Evolutionary conservation across 2,888 invertebrate species (phyloP).

Genomic region (Brenthis ino): DNA sequence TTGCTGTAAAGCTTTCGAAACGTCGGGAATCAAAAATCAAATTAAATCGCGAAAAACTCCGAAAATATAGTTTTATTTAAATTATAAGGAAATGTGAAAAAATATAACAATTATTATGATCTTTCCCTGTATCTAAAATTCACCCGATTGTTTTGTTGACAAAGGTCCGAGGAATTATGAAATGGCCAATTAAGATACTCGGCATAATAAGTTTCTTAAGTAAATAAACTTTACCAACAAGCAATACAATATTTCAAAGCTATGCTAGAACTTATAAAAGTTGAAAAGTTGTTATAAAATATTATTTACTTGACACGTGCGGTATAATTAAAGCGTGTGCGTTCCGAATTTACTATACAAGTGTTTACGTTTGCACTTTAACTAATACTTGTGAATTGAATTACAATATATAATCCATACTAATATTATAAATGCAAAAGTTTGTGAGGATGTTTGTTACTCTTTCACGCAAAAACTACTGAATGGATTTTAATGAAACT

Average conservation of each 20-base stretch:
- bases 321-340: neutral
- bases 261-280: conserved; percentile 10
- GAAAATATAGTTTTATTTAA: too few species aligned
- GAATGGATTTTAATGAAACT: too few species aligned
- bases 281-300: conserved; percentile 4
- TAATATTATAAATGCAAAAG: too few species aligned
- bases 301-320: conserved; percentile 1
- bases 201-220: conserved; percentile 9
- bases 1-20: too few species aligned
- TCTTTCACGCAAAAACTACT: too few species aligned
- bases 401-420: neutral
- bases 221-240: conserved; percentile 4
- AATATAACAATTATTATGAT: neutral
- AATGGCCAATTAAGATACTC: conserved; percentile 9
- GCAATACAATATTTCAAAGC: neutral
- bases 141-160: neutral
- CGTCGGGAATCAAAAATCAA: too few species aligned
- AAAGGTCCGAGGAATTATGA: neutral
- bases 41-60: too few species aligned
- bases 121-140: neutral
- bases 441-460: too few species aligned
- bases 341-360: neutral
- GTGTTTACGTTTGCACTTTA: neutral
- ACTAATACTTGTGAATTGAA: neutral
- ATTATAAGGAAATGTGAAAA: too few species aligned